Evolutionary conservation across 2,797 vertebrate genomes (phyloP), one percentile per base, ranked within the genome.

Genomic region (Dryobates pubescens): DNA sequence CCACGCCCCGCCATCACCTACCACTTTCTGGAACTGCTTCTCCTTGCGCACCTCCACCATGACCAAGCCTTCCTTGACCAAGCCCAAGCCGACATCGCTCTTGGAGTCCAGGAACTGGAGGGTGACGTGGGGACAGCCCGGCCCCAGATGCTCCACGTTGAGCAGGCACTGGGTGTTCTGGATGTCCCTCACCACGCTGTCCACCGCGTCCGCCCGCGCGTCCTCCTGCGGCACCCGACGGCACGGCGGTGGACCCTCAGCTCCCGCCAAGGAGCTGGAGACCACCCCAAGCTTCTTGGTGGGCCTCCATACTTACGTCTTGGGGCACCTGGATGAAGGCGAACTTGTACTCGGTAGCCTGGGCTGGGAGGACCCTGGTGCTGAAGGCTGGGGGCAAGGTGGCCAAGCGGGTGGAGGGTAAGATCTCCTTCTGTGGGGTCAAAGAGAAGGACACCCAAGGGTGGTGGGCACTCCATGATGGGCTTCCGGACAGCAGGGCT

Each of bases 1-100:
- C 41, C 41, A 16, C 41, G 14, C 41, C 36, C 61, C 36, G 13
- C 36, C 38, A 67, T 15, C 22, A 95, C 98, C 88, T 90, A 99
- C 99, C 98, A 99, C 98, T 96, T 99, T 99, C 97, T 98, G 98
- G 97, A 99, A 98, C 96, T 99, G 96, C 80, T 98, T 99, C 96
- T 99, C 99, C 96, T 99, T 99, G 95, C 99, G 98, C 36, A 98
- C 96, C 24, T 99, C 99, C 97, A 99, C 99, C 99, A 99, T 99
- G 89, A 99, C 99, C 93, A 99, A 94, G 12, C 99, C 99, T 91
- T 99, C 99, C 96, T 99, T 99, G 84, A 99, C 99, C 96, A 99
- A 95, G 63, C 98, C 98, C n/a, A 99, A 97, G 15, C 99, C 99
- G 86, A 99, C 99, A 10, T 99, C 99, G 0, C 98, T 98, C 98